phyloP scores from a whole-genome alignment of 2,888 invertebrate species.

The Hydraecia micacea region DNA sequence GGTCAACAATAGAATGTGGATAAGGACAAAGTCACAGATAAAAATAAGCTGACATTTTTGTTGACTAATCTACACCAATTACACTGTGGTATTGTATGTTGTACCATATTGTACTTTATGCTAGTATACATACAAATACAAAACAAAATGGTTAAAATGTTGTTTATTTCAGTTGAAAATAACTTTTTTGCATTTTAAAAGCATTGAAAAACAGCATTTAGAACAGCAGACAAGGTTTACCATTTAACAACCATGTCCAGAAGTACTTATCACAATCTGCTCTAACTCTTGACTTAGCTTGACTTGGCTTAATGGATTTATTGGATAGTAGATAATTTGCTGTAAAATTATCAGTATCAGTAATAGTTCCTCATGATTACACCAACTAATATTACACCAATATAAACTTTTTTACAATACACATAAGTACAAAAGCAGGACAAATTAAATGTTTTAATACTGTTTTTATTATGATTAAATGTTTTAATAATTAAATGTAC shows the following conservation, averaged over 20 bases:
- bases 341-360: not conserved
- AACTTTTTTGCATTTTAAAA: not conserved
- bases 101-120: not conserved
- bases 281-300: not conserved
- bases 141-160: not conserved
- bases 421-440: not conserved
- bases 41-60: constrained; percentile 4
- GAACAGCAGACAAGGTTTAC: too few relatives aligned
- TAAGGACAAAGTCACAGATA: constrained; percentile 23
- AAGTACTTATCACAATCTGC: not conserved
- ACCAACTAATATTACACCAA: not conserved
- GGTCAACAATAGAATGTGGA: constrained; percentile 3
- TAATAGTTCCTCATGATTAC: too few relatives aligned
- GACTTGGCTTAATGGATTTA: too few relatives aligned
- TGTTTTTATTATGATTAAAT: too few relatives aligned
- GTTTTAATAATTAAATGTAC: too few relatives aligned
- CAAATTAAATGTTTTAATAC: not conserved
- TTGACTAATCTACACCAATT: constrained; percentile 14
- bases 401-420: not conserved
- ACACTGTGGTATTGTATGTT: constrained; percentile 1
- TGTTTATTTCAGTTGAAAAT: not conserved
- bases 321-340: not conserved
- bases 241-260: not conserved
- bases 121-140: not conserved
- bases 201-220: not conserved